phyloP scores from a whole-genome alignment of 2,797 vertebrate genomes.

The Myotis planiceps region DNA sequence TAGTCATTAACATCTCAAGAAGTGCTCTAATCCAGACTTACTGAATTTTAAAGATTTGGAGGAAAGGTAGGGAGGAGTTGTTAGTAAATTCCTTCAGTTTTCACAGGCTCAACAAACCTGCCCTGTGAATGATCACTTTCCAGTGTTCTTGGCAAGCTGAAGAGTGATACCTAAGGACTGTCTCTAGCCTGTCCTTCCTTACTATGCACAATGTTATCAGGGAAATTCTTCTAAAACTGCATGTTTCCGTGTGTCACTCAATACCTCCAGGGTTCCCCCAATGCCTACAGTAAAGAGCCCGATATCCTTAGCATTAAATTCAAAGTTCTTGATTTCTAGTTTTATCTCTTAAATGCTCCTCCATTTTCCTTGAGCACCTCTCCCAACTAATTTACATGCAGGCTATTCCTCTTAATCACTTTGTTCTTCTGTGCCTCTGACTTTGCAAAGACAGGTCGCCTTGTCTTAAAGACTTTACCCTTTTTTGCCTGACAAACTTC shows the following conservation, averaged over 20 bases:
- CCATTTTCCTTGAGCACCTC: neutral
- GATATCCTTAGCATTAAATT: neutral
- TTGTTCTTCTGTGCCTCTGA: neutral
- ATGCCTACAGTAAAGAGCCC: neutral
- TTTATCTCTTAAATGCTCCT: neutral
- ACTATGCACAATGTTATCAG: neutral
- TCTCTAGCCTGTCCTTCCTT: neutral
- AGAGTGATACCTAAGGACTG: neutral
- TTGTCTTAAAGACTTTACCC: neutral
- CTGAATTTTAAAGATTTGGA: slow-evolving; percentile 80
- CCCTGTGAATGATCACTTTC: slow-evolving; percentile 47
- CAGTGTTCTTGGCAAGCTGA: slow-evolving; percentile 15
- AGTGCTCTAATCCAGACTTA: slow-evolving; percentile 81
- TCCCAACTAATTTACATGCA: neutral
- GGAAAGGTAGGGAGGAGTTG: slow-evolving; percentile 57
- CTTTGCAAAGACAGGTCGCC: neutral
- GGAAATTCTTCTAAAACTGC: neutral
- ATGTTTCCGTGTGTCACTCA: neutral
- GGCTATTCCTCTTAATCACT: neutral
- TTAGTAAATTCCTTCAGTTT: slow-evolving; percentile 70
- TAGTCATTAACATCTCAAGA: slow-evolving; percentile 89
- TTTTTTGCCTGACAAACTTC: neutral
- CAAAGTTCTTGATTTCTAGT: neutral
- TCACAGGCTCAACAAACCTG: slow-evolving; percentile 45
- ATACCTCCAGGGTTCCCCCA: neutral